Evolutionary conservation across 2,888 invertebrate genomes (phyloP).

Genomic region (Drosophila nigricruria): DNA sequence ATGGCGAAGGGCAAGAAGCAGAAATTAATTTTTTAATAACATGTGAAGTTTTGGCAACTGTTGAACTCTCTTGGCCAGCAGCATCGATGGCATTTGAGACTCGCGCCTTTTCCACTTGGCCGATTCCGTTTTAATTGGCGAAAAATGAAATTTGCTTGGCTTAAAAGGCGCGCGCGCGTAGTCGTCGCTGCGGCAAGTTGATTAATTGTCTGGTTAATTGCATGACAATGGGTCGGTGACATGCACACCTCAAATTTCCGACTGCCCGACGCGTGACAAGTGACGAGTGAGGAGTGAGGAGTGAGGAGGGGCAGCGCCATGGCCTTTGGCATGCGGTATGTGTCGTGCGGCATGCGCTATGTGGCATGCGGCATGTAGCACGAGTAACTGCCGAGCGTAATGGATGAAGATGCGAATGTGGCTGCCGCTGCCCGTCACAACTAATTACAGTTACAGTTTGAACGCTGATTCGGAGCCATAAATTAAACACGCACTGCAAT

Average conservation of each 20-base stretch:
- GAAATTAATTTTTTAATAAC: conserved; percentile 6
- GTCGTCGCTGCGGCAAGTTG: conserved; percentile 28
- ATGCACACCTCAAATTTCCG: conserved; percentile 35
- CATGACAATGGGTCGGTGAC: conserved; percentile 32
- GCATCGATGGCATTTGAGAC: not conserved
- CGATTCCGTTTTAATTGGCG: conserved; percentile 26
- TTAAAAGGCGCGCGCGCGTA: conserved; percentile 13
- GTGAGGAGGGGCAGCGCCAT: not conserved
- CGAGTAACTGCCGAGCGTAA: not conserved
- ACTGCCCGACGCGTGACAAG: not conserved
- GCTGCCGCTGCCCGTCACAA: conserved; percentile 27
- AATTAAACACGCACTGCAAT: conserved; percentile 49
- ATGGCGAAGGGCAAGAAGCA: not conserved
- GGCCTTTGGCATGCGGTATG: not conserved
- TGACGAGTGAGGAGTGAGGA: not conserved
- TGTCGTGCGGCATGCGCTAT: not conserved
- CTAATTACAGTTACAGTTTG: conserved; percentile 53
- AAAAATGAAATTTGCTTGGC: conserved; percentile 34
- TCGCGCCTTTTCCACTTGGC: not conserved
- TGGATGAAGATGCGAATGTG: conserved; percentile 1
- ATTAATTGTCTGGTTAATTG: conserved; percentile 64
- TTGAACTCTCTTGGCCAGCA: not conserved
- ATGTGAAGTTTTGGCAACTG: not conserved
- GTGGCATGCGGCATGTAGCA: not conserved
- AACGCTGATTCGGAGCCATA: conserved; percentile 30